These are phyloP conservation scores for Microchirus variegatus DNA, from an alignment of 2,797 vertebrate genomes.

Conservation along the genomic window DNA sequence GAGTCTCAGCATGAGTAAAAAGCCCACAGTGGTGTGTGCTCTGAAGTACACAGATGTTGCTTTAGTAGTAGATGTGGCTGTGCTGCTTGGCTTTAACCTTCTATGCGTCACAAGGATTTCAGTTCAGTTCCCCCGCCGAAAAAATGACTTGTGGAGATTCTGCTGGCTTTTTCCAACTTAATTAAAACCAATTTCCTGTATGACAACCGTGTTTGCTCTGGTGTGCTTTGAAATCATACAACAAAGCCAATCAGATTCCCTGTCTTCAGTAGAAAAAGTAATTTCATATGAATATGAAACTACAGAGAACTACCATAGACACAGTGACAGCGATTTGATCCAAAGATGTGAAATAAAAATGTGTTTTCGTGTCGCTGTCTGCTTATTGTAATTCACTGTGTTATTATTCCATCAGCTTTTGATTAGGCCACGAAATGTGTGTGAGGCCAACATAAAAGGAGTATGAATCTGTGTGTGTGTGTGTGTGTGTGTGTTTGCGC, in stretches of 20 bases:
- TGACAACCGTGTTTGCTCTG: constrained; percentile 45
- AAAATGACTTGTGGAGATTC: constrained; percentile 59
- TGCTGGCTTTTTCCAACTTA: constrained; percentile 58
- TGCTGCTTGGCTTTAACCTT: constrained; percentile 66
- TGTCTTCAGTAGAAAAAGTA: constrained; percentile 26
- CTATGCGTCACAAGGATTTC: constrained; percentile 60
- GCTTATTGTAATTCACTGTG: constrained; percentile 46
- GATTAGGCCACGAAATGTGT: constrained; percentile 8
- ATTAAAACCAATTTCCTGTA: constrained; percentile 50
- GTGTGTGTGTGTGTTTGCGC: constrained; percentile 1
- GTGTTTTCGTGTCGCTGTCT: constrained; percentile 13
- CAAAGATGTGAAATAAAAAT: constrained; percentile 39
- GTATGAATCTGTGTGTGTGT: too few species aligned
- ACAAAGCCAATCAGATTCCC: constrained; percentile 49
- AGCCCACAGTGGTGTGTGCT: constrained; percentile 37
- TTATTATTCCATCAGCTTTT: constrained; percentile 7
- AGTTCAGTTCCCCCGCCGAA: constrained; percentile 44
- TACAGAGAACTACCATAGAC: constrained; percentile 19
- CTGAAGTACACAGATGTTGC: constrained; percentile 43
- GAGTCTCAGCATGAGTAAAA: constrained; percentile 56
- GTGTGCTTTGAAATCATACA: constrained; percentile 45
- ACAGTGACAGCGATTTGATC: constrained; percentile 14
- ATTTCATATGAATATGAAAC: constrained; percentile 45
- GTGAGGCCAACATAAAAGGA: too few species aligned
- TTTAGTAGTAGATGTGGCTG: constrained; percentile 58